Evolutionary conservation across 2,113 vertebrate species (phyloP).

Genomic region (Picathartes gymnocephalus): DNA sequence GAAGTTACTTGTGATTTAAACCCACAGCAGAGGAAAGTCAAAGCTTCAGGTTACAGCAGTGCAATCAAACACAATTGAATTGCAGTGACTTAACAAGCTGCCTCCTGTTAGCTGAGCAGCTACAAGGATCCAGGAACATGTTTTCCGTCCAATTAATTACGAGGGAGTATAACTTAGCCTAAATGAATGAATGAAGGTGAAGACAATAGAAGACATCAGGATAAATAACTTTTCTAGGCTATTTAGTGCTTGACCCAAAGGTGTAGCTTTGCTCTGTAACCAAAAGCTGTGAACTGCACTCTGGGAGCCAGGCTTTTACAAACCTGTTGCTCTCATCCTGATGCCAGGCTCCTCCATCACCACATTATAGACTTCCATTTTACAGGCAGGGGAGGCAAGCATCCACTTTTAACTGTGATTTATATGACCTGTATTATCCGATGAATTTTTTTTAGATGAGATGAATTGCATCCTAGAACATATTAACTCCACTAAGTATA

Average conservation of each 20-base stretch:
- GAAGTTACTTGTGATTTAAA: constrained; percentile 35
- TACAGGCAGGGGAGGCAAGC: not conserved
- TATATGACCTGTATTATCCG: not conserved
- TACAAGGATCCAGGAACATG: not conserved
- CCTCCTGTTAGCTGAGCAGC: constrained; percentile 14
- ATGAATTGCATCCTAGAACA: not conserved
- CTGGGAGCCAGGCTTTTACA: not conserved
- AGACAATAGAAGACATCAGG: not conserved
- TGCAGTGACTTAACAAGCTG: constrained; percentile 26
- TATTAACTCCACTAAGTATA: not conserved
- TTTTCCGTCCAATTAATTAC: constrained; percentile 1
- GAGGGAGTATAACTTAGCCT: not conserved
- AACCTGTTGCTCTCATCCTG: not conserved
- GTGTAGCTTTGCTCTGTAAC: not conserved
- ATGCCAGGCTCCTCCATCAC: not conserved
- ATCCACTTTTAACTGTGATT: not conserved
- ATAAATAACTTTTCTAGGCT: not conserved
- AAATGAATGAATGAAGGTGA: not conserved
- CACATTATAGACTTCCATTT: fast-evolving
- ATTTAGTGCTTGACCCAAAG: not conserved
- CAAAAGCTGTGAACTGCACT: not conserved
- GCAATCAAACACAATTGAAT: constrained; percentile 35
- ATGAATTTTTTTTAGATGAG: not conserved
- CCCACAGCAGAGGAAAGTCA: not conserved
- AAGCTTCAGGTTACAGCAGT: constrained; percentile 14